phyloP scores from a whole-genome alignment of 1,140 invertebrate species.

The Bradysia coprophila region DNA sequence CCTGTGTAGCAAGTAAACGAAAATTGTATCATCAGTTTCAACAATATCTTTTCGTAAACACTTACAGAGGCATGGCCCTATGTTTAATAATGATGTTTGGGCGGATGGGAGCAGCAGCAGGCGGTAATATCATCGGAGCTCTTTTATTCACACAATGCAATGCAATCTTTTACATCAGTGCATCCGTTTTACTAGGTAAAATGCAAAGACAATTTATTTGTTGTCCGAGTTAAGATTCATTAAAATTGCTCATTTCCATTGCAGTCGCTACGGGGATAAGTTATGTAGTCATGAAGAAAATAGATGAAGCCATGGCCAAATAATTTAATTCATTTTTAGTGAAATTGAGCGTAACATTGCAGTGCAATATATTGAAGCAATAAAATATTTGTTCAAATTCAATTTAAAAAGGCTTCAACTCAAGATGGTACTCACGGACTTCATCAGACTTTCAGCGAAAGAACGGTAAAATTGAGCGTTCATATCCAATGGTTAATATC shows the following conservation, averaged over 20 bases:
- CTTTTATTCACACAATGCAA: conserved; percentile 20
- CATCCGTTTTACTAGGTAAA: background rate
- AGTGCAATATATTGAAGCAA: too few species aligned
- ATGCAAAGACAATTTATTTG: background rate
- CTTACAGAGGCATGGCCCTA: conserved; percentile 25
- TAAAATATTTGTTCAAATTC: too few species aligned
- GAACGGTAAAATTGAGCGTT: too few species aligned
- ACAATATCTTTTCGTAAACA: background rate
- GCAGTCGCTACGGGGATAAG: background rate
- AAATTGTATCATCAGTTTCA: too few species aligned
- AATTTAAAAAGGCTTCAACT: too few species aligned
- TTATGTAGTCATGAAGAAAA: background rate
- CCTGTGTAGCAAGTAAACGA: too few species aligned
- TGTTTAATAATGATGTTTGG: conserved; percentile 26
- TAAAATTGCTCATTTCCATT: background rate
- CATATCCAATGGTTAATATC: too few species aligned
- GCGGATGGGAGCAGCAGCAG: conserved; percentile 22
- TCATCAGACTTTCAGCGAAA: too few species aligned
- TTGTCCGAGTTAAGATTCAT: background rate
- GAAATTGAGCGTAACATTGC: too few species aligned
- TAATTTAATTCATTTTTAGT: background rate
- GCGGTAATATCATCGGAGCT: conserved; percentile 19
- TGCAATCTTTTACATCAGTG: conserved; percentile 13
- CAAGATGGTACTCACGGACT: too few species aligned
- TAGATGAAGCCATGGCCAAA: background rate